Evolutionary conservation across 1,140 invertebrate genomes (phyloP).

Genomic region (Nomia melanderi): DNA sequence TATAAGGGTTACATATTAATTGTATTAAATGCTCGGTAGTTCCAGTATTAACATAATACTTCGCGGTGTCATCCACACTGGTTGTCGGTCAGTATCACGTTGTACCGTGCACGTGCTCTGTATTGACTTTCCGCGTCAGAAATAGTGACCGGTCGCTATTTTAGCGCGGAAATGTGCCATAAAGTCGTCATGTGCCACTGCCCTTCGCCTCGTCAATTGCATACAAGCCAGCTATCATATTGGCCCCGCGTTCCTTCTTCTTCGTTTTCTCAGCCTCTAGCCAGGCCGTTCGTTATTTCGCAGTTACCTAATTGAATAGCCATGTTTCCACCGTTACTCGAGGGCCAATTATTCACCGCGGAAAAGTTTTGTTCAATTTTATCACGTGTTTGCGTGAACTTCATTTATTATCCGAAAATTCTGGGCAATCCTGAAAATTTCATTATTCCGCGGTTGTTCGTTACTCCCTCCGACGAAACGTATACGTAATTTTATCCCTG

Average conservation of each 20-base stretch:
- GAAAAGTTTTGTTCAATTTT: too few relatives aligned
- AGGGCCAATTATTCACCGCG: too few relatives aligned
- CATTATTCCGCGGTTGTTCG: too few relatives aligned
- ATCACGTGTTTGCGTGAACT: too few relatives aligned
- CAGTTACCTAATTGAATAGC: neutral
- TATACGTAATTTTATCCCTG: too few relatives aligned
- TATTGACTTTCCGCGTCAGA: conserved; percentile 17
- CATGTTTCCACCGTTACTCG: too few relatives aligned
- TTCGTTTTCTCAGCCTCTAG: neutral
- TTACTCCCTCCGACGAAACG: too few relatives aligned
- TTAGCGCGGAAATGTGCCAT: conserved; percentile 27
- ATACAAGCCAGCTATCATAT: neutral
- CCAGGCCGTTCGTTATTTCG: neutral
- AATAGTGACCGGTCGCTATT: conserved; percentile 19
- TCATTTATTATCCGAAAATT: too few relatives aligned
- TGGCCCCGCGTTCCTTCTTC: neutral
- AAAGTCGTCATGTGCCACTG: conserved; percentile 23
- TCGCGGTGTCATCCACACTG: neutral
- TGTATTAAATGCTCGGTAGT: too few relatives aligned
- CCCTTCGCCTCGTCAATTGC: neutral
- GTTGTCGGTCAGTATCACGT: neutral
- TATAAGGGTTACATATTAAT: too few relatives aligned
- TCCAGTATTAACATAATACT: neutral
- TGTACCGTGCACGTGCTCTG: conserved; percentile 1
- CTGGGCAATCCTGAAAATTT: too few relatives aligned